Evolutionary conservation across 2,113 vertebrate genomes (phyloP).

Genomic region (Nipponia nippon): DNA sequence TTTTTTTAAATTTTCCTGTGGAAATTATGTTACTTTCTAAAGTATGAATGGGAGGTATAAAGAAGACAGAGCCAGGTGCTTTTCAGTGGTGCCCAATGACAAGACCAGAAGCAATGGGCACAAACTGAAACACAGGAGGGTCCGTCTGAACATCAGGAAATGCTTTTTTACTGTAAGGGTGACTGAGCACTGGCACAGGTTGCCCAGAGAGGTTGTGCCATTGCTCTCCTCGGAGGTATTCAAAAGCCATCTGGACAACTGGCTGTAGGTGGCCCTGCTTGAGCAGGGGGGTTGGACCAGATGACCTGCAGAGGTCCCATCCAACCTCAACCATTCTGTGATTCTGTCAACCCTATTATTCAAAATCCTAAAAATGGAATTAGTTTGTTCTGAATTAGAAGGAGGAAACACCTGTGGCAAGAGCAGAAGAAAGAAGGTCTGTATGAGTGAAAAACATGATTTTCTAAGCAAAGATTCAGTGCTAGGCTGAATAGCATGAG

Average conservation of each 20-base stretch:
- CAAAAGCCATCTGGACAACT: background rate
- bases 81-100: background rate
- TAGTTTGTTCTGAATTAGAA: background rate
- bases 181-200: background rate
- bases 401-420: background rate
- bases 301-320: background rate
- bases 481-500: background rate
- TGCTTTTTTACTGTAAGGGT: background rate
- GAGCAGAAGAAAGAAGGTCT: background rate
- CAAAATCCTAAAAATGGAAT: background rate
- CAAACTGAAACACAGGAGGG: background rate
- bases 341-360: background rate
- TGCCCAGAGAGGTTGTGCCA: background rate
- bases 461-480: background rate
- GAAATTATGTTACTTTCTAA: background rate
- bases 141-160: background rate
- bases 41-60: background rate
- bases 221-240: background rate
- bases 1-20: background rate
- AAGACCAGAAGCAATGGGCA: background rate
- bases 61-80: background rate
- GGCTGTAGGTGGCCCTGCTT: background rate
- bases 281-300: background rate
- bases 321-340: background rate
- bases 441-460: background rate